Evolutionary conservation across 1,140 invertebrate genomes (phyloP).

Genomic region (Papilio xuthus): DNA sequence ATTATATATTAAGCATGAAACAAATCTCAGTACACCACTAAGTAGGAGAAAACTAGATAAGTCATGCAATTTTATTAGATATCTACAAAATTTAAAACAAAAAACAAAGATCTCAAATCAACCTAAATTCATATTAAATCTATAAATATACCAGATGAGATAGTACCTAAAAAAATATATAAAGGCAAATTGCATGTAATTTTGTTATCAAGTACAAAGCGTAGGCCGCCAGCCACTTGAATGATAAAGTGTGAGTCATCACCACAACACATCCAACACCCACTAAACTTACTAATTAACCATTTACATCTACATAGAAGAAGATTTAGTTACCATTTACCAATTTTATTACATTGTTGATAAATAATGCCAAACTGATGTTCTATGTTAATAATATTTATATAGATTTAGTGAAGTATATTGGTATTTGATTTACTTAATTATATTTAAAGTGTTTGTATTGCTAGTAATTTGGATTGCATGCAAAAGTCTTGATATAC

Average conservation of each 20-base stretch:
- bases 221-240: slow-evolving; percentile 13
- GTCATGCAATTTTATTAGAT: too few species aligned
- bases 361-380: too few species aligned
- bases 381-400: too few species aligned
- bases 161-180: background rate
- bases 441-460: too few species aligned
- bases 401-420: too few species aligned
- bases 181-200: background rate
- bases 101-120: background rate
- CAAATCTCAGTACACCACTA: too few species aligned
- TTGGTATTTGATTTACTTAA: too few species aligned
- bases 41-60: too few species aligned
- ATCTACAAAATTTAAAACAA: too few species aligned
- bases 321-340: background rate
- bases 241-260: slow-evolving; percentile 6
- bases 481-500: too few species aligned
- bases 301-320: background rate
- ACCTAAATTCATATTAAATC: background rate
- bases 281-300: background rate
- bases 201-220: slow-evolving; percentile 18
- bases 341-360: background rate
- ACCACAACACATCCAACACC: background rate
- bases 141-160: background rate
- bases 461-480: too few species aligned
- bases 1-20: too few species aligned